Base-by-base conservation (phyloP, 2,888 invertebrate species). In the Diaphora mendica region DNA sequence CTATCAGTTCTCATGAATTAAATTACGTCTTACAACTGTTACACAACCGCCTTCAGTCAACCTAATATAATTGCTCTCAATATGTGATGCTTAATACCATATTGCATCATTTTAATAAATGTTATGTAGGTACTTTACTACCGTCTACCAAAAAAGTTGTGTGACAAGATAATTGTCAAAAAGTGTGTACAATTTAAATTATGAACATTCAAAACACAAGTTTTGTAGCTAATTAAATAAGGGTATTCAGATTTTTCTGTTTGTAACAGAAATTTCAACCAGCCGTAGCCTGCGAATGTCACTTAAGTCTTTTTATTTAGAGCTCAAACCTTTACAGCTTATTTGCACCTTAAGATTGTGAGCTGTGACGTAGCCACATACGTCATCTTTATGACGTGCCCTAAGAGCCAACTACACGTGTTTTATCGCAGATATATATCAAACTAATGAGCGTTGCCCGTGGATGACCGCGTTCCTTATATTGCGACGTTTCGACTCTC, bases 381-480 rank as follows among this genome's bases (percentile, higher is more conserved):
- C 64, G 71, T 71, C 33, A 74, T 42, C 44, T 39, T 26, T 77
- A 70, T 81, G 78, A 82, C 76, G 73, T 79, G 80, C 82, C 83
- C 80, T 80, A 80, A 83, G 77, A 83, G 80, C 82, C 79, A 78
- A 74, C 78, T 79, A 85, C 85, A 82, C 83, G 81, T 88, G 85
- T 86, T 88, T 87, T 87, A 88, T 90, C 86, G 83, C 77, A 69
- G 71, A 86, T 77, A 88, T 92, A 88, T 84, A 89, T 92, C 91
- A 91, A 89, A 89, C 87, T 91, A 92, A 92, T 89, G 89, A 90
- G 88, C 87, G 84, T 82, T 85, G 84, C 82, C 87, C 83, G 78
- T 79, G 77, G 82, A 83, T 85, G 87, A 83, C 85, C 88, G 84
- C 83, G 81, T 83, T 87, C 84, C 89, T 89, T 88, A 88, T 88